Evolutionary conservation across 2,888 invertebrate species (phyloP), one percentile per base, ranked within the genome.

Genomic region (Pharmacophagus antenor): DNA sequence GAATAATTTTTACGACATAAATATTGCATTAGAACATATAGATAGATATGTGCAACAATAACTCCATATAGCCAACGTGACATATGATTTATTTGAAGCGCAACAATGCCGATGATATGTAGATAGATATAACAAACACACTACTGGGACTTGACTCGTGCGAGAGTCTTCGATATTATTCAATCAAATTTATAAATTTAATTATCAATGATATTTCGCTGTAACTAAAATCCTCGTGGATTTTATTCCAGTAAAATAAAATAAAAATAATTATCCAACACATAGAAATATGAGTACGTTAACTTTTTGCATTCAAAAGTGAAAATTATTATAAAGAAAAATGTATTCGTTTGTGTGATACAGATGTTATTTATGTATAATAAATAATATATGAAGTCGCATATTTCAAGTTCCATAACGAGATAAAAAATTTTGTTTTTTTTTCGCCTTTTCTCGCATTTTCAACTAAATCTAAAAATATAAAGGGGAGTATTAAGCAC

Each of bases 91-190:
- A 77, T 80, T 75, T 76, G 79, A 86, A 87, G 86, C 84, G 77
- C 84, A 87, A 88, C 86, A 86, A 87, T 81, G 84, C 81, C 66
- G 82, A 85, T 88, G 88, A 88, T 88, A 88, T 88, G 88, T 89
- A 64, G 73, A 77, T 74, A 80, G 77, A 79, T 84, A 85, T 72
- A 77, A 73, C 80, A 48, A 59, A 41, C 25, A 44, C 27, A 49
- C 6, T 18, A 41, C 27, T 44, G 31, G 37, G 51, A 52, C 52
- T 52, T 58, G 12, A 17, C 47, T 18, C 58, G 41, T 23, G 52
- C 47, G 23, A 8, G 3, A 57, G 12, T 21, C n/a, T 10, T 3
- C 7, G 10, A 27, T 27, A 6, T 5, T n/a, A 27, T 27, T 27
- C 7, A 27, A 10, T 7, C 10, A 10, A 27, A 27, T 27, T 27